Evolutionary conservation across 2,113 vertebrate genomes (phyloP).

Genomic region (Cacatua alba): DNA sequence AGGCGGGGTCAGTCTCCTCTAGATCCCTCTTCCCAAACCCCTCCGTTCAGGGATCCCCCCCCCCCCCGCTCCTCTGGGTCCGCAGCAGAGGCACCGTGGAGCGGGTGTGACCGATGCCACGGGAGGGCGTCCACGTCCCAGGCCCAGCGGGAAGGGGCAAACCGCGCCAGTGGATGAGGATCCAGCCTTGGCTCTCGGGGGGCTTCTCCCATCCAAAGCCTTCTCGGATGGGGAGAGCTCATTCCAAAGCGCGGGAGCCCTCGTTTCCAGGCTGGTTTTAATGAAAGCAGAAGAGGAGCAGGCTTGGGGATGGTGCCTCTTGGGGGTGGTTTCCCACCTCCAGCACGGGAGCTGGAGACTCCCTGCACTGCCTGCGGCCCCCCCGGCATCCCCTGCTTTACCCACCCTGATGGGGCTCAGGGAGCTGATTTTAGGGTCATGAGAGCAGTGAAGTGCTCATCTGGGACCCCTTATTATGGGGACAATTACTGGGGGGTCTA

Average conservation of each 20-base stretch:
- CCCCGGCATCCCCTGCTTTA: neutral
- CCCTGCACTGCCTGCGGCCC: fast-evolving
- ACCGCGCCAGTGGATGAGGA: fast-evolving
- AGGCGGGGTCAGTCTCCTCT: fast-evolving
- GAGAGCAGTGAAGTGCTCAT: fast-evolving
- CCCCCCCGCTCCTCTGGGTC: fast-evolving
- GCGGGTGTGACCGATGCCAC: neutral
- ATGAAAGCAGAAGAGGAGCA: neutral
- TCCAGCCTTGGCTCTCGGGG: neutral
- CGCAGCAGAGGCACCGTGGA: fast-evolving
- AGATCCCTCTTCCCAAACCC: neutral
- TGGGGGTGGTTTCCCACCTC: neutral
- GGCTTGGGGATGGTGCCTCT: neutral
- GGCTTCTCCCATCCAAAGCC: fast-evolving
- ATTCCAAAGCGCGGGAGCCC: fast-evolving
- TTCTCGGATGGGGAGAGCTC: fast-evolving
- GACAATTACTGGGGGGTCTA: fast-evolving
- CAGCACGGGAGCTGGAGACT: neutral
- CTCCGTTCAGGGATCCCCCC: fast-evolving
- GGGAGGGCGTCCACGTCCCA: neutral
- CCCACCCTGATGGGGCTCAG: neutral
- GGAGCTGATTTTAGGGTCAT: neutral
- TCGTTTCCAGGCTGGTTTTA: fast-evolving
- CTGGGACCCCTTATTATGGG: neutral
- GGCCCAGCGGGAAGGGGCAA: neutral